Base-by-base conservation (phyloP, 2,888 invertebrate genomes). In the Lepidochrysops patricia region DNA sequence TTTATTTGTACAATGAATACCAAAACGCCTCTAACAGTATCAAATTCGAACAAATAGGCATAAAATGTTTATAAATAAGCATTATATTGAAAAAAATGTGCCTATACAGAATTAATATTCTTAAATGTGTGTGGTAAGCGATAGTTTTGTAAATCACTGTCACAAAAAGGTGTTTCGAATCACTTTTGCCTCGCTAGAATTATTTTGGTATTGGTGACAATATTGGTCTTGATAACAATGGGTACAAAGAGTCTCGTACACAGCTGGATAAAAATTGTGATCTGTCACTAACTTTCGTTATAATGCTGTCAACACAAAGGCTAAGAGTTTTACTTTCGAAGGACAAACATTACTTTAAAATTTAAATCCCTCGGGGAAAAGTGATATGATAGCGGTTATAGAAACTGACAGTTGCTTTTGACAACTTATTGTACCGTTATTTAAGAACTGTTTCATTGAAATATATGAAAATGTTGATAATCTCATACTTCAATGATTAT, bases 191-290 rank as follows among this genome's bases (percentile, higher is more conserved):
- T 52, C 27, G 52, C 13, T 26, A 15, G 52, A 43, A 43, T 43
- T 43, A 43, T 43, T 43, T 43, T 43, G 37, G 15, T 37, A 6
- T 76, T 71, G 72, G 70, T 72, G 69, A 79, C 80, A 82, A 86
- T 84, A 84, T 85, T 65, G 79, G 81, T 84, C 76, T 82, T 82
- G 80, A 78, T 88, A 84, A 88, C 89, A 88, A 87, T 76, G 70
- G 68, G 67, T 66, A 69, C 66, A 73, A 70, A 67, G 64, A 64
- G 68, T 81, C 77, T 82, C 80, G 77, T 75, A 74, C 84, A 15
- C 84, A 71, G 82, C 78, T 79, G 83, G 85, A 74, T 74, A 72
- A 75, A 75, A 73, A 72, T 80, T 72, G 34, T 43, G 48, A 52
- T 27, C 27, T 26, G 50, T 50, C 25, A 50, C 13, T 27, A 9